phyloP scores from a whole-genome alignment of 1,140 invertebrate genomes.

The Ridgeia piscesae region DNA sequence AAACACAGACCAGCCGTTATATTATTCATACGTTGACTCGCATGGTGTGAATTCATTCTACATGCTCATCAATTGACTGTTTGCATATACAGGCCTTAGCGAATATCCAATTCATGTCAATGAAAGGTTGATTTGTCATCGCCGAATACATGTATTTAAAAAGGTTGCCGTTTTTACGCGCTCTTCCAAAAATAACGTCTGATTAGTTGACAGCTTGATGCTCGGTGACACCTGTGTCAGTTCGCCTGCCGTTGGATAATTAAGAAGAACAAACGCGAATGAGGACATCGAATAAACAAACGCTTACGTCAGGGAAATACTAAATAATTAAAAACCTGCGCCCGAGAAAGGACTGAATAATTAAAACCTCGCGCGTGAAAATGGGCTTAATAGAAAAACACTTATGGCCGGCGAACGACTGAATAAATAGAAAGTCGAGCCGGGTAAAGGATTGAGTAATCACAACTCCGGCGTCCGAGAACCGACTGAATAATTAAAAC shows the following conservation, averaged over 20 bases:
- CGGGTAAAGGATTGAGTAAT: neutral
- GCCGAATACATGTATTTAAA: neutral
- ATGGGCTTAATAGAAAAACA: neutral
- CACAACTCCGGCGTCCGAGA: neutral
- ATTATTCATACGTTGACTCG: neutral
- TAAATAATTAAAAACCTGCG: neutral
- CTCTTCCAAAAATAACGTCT: neutral
- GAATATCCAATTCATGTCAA: neutral
- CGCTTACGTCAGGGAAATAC: neutral
- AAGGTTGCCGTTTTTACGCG: neutral
- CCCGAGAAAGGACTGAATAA: neutral
- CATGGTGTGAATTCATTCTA: neutral
- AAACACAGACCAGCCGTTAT: neutral
- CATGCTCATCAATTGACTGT: neutral
- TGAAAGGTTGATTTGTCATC: neutral
- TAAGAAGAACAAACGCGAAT: neutral
- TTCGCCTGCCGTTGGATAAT: neutral
- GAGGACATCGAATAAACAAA: neutral
- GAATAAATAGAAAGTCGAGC: neutral
- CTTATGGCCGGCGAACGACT: neutral
- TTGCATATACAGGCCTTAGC: neutral
- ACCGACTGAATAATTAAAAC: neutral
- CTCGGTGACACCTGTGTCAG: neutral
- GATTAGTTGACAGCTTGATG: neutral
- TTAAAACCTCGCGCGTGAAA: neutral